Percentiles rank a stretch among this genome's conserved stretches.
phyloP scores from a whole-genome alignment of 2,888 invertebrate genomes.

The Meteorus cinctellus region DNA sequence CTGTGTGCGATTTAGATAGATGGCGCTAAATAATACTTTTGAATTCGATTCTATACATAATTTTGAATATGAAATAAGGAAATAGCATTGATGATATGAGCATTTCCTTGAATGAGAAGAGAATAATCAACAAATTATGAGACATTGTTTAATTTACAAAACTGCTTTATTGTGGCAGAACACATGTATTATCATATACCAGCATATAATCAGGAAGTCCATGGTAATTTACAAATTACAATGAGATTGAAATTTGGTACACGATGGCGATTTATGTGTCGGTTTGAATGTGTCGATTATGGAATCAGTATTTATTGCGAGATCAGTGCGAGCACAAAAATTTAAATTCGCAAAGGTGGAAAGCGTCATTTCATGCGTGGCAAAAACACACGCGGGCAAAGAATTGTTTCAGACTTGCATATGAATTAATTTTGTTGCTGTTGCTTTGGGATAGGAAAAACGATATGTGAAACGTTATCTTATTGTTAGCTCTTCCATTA shows the following conservation, averaged over 20 bases:
- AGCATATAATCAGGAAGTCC: constrained; percentile 71
- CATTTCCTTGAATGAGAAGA: neutral
- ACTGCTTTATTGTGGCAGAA: constrained; percentile 73
- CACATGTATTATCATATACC: constrained; percentile 71
- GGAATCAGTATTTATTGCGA: constrained; percentile 38
- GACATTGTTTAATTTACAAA: constrained; percentile 65
- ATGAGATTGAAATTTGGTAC: constrained; percentile 67
- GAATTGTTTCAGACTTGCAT: constrained; percentile 26
- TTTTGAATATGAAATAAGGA: neutral
- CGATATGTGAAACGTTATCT: constrained; percentile 54
- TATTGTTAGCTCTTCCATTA: constrained; percentile 44
- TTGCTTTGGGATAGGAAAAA: constrained; percentile 40
- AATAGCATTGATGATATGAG: neutral
- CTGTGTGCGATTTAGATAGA: neutral
- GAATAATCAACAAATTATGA: constrained; percentile 29
- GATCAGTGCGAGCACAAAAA: constrained; percentile 19
- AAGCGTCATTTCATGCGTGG: constrained; percentile 22
- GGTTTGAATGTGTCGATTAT: constrained; percentile 41
- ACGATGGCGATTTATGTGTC: constrained; percentile 55
- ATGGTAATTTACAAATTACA: constrained; percentile 71
- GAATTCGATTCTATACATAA: neutral
- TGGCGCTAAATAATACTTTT: neutral
- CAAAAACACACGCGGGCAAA: constrained; percentile 23
- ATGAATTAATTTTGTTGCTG: constrained; percentile 6
- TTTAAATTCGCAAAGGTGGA: constrained; percentile 27